phyloP scores from a whole-genome alignment of 2,888 invertebrate species.

The Oligia latruncula region DNA sequence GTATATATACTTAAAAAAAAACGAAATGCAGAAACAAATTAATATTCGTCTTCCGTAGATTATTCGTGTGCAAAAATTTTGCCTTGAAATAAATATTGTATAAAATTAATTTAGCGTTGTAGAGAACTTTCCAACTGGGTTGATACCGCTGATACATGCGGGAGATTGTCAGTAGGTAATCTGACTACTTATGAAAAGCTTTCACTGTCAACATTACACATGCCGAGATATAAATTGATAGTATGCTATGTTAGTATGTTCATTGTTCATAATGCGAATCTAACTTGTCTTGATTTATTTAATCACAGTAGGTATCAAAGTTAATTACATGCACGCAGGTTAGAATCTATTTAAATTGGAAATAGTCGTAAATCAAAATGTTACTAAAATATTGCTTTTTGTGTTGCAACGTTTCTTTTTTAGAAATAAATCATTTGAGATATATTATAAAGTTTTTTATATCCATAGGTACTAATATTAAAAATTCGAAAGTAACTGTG shows the following conservation, averaged over 20 bases:
- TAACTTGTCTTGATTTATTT: background rate
- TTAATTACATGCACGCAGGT: conserved; percentile 15
- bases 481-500: background rate
- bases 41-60: background rate
- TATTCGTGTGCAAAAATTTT: conserved; percentile 8
- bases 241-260: conserved; percentile 17
- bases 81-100: conserved; percentile 12
- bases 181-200: conserved; percentile 50
- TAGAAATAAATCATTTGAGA: background rate
- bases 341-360: background rate
- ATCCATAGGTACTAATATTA: no score
- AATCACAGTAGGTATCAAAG: background rate
- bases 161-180: conserved; percentile 36
- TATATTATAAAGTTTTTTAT: background rate
- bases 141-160: conserved; percentile 14
- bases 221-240: conserved; percentile 5
- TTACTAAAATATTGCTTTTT: background rate
- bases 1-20: no score
- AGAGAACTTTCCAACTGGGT: conserved; percentile 41
- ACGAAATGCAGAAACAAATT: conserved; percentile 9
- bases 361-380: background rate
- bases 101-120: conserved; percentile 33
- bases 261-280: conserved; percentile 23
- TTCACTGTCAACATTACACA: conserved; percentile 56
- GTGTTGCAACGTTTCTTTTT: background rate